Conservation (phyloP, 2,888 invertebrate species). For the Chrysolina americana region DNA sequence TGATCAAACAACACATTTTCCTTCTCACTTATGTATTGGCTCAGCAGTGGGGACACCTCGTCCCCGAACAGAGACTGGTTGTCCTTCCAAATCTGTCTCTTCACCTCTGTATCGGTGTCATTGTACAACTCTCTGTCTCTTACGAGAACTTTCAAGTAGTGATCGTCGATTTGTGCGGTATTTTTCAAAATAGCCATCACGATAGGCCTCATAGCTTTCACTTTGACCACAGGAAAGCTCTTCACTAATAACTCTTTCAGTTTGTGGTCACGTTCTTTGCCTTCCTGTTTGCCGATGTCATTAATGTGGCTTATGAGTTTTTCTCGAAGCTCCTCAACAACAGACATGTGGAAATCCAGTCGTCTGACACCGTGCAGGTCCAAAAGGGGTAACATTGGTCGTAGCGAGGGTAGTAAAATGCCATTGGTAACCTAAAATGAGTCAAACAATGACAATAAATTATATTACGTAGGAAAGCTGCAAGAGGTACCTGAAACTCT, state of each 20-base stretch:
- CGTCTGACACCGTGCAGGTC: slow-evolving; percentile 95
- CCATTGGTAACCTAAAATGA: slow-evolving; percentile 85
- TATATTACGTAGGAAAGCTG: no score
- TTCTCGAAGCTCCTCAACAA: slow-evolving; percentile 85
- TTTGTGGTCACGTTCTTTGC: slow-evolving; percentile 83
- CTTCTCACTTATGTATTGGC: slow-evolving; percentile 94
- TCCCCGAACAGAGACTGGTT: slow-evolving; percentile 97
- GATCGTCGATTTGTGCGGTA: slow-evolving; percentile 93
- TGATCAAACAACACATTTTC: slow-evolving; percentile 93
- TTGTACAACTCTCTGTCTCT: slow-evolving; percentile 91
- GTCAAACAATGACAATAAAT: not conserved
- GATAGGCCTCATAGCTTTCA: slow-evolving; percentile 91
- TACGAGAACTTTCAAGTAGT: slow-evolving; percentile 83
- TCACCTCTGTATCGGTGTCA: slow-evolving; percentile 96
- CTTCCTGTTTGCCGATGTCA: slow-evolving; percentile 83
- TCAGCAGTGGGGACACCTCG: slow-evolving; percentile 95
- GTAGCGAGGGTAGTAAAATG: slow-evolving; percentile 89
- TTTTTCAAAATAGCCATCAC: slow-evolving; percentile 96
- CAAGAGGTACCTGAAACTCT: slow-evolving; percentile 86
- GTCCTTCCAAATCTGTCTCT: slow-evolving; percentile 98
- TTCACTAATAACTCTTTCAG: slow-evolving; percentile 91
- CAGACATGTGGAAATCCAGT: slow-evolving; percentile 94
- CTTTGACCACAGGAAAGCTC: slow-evolving; percentile 94
- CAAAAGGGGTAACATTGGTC: slow-evolving; percentile 94
- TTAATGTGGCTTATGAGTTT: slow-evolving; percentile 86